Evolutionary conservation across 2,113 vertebrate genomes (phyloP).

Genomic region (Cyphomyrus plagiostoma): DNA sequence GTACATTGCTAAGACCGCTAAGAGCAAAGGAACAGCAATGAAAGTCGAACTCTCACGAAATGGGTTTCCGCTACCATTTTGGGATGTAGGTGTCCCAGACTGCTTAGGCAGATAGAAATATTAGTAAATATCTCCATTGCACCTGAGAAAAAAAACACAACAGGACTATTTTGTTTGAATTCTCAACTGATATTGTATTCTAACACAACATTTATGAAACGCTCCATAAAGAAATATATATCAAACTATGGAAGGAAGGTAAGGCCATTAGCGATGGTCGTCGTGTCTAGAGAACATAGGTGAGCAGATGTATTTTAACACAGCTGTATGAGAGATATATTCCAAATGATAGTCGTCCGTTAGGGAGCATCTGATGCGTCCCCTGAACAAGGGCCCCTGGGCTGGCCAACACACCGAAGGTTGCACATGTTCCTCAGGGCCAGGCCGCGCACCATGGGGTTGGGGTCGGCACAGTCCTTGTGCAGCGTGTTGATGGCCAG

Average conservation of each 20-base stretch:
- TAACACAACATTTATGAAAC: background rate
- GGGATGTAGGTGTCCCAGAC: background rate
- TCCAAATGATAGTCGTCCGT: background rate
- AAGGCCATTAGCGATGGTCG: background rate
- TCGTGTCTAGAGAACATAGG: background rate
- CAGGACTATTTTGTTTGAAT: background rate
- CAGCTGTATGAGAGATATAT: background rate
- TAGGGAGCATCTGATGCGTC: background rate
- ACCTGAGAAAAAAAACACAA: background rate
- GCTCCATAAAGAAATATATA: background rate
- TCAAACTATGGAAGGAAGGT: background rate
- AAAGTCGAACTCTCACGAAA: background rate
- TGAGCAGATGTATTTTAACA: background rate
- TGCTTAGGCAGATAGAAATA: background rate
- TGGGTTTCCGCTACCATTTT: background rate
- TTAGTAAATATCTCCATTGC: background rate
- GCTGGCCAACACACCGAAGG: slow-evolving; percentile 63
- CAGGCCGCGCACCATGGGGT: slow-evolving; percentile 86
- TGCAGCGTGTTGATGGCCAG: slow-evolving; percentile 86
- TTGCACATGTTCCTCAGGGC: slow-evolving; percentile 87
- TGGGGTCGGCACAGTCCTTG: slow-evolving; percentile 87
- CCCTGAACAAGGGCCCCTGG: background rate
- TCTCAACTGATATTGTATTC: background rate
- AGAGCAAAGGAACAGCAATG: background rate
- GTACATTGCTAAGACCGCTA: background rate